A percentile compares a stretch with the other conserved stretches of the same genome.
These are phyloP conservation scores for Oncorhynchus masou DNA, from an alignment of 2,113 vertebrate species.

Conservation along the genomic window DNA sequence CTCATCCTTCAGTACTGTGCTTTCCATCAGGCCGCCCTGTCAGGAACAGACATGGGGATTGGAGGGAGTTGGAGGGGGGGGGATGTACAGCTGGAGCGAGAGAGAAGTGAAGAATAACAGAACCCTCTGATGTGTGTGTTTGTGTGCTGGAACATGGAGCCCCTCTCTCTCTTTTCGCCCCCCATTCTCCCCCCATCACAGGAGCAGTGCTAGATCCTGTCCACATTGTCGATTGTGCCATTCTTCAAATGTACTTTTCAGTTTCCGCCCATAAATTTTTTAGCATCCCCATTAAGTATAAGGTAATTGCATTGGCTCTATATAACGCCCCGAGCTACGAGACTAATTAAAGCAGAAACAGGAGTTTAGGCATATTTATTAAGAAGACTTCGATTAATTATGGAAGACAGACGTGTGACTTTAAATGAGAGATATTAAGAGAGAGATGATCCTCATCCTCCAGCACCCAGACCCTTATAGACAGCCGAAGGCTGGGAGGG, in stretches of 20 bases:
- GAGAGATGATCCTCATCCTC: no score
- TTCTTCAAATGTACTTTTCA: slow-evolving; percentile 38
- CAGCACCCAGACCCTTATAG: no score
- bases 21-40: slow-evolving; percentile 36
- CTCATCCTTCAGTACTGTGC: slow-evolving; percentile 42
- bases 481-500: no score
- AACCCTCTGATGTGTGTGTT: slow-evolving; percentile 39
- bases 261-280: slow-evolving; percentile 78
- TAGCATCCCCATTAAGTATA: slow-evolving; percentile 73
- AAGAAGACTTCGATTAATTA: slow-evolving; percentile 77
- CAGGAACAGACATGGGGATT: slow-evolving; percentile 14
- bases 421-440: slow-evolving; percentile 63
- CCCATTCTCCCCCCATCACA: no score
- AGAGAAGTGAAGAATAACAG: slow-evolving; percentile 28
- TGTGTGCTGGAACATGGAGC: neutral
- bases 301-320: slow-evolving; percentile 82
- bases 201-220: no score
- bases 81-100: no score
- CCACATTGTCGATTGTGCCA: no score
- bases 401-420: slow-evolving; percentile 52
- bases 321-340: slow-evolving; percentile 76
- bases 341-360: slow-evolving; percentile 75
- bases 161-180: no score
- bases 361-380: slow-evolving; percentile 73
- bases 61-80: neutral